phyloP scores from a whole-genome alignment of 2,797 vertebrate genomes.

The Acanthiza pusilla region DNA sequence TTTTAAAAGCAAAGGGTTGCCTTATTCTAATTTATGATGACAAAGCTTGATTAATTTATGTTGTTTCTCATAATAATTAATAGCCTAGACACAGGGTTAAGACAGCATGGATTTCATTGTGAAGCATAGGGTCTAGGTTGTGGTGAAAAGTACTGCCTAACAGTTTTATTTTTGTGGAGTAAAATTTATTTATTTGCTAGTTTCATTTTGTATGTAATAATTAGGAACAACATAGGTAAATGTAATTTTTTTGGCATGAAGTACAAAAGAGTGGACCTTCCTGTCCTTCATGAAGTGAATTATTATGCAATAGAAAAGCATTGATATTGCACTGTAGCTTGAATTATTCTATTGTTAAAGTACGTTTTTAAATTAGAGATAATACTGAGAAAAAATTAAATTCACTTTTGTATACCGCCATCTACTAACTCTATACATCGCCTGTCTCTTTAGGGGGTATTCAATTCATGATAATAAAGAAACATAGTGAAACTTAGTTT shows the following conservation, averaged over 20 bases:
- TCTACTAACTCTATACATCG: neutral
- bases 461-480: neutral
- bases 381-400: neutral
- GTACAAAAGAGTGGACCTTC: neutral
- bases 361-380: conserved; percentile 11
- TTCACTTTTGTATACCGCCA: neutral
- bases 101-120: neutral
- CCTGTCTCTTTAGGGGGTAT: neutral
- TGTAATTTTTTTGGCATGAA: neutral
- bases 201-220: neutral
- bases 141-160: neutral
- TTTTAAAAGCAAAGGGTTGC: neutral
- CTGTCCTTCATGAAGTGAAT: neutral
- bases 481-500: neutral
- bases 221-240: neutral
- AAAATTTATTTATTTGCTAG: neutral
- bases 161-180: neutral
- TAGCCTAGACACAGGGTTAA: neutral
- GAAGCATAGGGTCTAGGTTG: neutral
- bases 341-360: neutral
- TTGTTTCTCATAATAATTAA: neutral
- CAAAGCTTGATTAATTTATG: neutral
- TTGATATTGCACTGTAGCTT: neutral
- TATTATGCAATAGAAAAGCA: neutral
- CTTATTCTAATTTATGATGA: neutral